phyloP scores from a whole-genome alignment of 2,797 vertebrate species.

The Amniataba percoides region DNA sequence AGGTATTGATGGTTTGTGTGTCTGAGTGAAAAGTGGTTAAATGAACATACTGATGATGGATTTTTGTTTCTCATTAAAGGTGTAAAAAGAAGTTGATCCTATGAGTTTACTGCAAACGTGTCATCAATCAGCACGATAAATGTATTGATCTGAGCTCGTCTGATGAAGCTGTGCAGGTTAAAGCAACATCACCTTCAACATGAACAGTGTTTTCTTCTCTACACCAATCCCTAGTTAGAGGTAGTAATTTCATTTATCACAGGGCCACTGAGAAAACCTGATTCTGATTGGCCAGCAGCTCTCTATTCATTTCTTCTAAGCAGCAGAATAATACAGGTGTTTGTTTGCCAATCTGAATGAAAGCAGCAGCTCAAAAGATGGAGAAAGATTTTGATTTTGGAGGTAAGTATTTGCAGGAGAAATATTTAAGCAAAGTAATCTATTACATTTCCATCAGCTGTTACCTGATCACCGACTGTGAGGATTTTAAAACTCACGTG shows the following conservation, averaged over 20 bases:
- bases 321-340: background rate
- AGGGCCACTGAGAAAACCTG: too few relatives aligned
- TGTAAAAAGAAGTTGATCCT: background rate
- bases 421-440: background rate
- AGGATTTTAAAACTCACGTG: too few relatives aligned
- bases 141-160: background rate
- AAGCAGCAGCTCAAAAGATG: background rate
- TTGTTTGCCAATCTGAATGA: background rate
- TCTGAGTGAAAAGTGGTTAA: background rate
- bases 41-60: background rate
- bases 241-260: too few relatives aligned
- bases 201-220: background rate
- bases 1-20: constrained; percentile 3
- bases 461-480: background rate
- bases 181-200: background rate
- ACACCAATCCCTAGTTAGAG: too few relatives aligned
- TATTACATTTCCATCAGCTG: too few relatives aligned
- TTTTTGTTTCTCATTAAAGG: background rate
- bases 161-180: background rate
- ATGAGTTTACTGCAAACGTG: background rate
- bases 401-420: background rate
- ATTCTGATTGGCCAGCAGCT: background rate
- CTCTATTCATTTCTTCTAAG: background rate
- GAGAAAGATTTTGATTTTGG: too few relatives aligned
- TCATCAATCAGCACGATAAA: background rate